phyloP scores from a whole-genome alignment of 2,888 invertebrate species.

The Alviniconcha strummeri region DNA sequence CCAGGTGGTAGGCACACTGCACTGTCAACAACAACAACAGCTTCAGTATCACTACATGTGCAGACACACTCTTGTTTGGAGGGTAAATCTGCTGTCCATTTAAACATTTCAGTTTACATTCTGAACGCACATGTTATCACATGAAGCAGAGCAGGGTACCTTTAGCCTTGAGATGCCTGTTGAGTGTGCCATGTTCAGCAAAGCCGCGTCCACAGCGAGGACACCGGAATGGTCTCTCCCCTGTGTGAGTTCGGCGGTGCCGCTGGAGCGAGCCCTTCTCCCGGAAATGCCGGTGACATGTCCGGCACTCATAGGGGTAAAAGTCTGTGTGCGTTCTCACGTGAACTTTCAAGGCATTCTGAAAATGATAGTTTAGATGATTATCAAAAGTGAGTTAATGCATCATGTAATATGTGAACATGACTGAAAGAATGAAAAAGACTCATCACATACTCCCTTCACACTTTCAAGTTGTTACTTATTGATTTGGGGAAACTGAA shows the following conservation, averaged over 20 bases:
- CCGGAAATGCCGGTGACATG: conserved; percentile 65
- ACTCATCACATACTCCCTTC: too few species aligned
- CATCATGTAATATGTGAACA: too few species aligned
- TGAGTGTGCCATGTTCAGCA: conserved; percentile 71
- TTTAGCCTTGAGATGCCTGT: conserved; percentile 70
- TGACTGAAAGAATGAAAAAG: too few species aligned
- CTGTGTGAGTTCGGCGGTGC: conserved; percentile 70
- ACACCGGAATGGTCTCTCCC: conserved; percentile 68
- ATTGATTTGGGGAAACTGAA: too few species aligned
- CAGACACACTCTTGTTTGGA: not conserved
- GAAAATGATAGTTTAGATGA: conserved; percentile 21
- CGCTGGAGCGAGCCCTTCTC: conserved; percentile 69
- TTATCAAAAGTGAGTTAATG: not conserved
- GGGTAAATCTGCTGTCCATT: too few species aligned
- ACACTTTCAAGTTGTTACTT: too few species aligned
- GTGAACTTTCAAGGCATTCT: conserved; percentile 71
- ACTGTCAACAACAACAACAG: not conserved
- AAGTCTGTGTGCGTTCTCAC: conserved; percentile 65
- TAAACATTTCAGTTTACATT: too few species aligned
- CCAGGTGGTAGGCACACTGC: conserved; percentile 3
- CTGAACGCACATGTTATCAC: too few species aligned
- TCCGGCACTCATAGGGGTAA: conserved; percentile 65
- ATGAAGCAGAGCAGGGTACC: conserved; percentile 44
- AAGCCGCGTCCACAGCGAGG: conserved; percentile 64
- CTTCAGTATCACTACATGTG: not conserved